Conservation (phyloP, 2,888 invertebrate species). For the Troides aeacus region DNA sequence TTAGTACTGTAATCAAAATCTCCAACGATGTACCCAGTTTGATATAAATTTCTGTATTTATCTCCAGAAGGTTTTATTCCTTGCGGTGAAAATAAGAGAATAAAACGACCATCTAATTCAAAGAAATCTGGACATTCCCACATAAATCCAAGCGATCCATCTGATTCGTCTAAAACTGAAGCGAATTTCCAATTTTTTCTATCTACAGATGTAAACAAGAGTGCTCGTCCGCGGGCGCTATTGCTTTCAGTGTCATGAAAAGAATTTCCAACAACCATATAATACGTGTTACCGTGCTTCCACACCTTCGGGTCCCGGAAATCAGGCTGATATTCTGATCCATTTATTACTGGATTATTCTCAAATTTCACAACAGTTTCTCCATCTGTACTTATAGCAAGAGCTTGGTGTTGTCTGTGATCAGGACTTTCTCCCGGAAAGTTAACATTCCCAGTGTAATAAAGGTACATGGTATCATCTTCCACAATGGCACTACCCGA, state of each 20-base stretch:
- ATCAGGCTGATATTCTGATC: constrained; percentile 55
- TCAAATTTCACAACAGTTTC: constrained; percentile 51
- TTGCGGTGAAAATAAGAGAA: constrained; percentile 70
- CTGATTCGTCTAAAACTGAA: constrained; percentile 52
- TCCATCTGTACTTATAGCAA: constrained; percentile 62
- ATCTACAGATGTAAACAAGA: constrained; percentile 61
- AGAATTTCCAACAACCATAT: constrained; percentile 70
- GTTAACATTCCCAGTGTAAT: constrained; percentile 66
- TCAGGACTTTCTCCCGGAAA: constrained; percentile 47
- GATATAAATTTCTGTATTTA: constrained; percentile 58
- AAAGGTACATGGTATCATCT: constrained; percentile 53
- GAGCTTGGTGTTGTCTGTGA: constrained; percentile 54
- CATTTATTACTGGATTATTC: constrained; percentile 58
- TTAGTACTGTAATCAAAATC: constrained; percentile 54
- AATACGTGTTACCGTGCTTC: constrained; percentile 57
- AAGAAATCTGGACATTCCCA: constrained; percentile 79
- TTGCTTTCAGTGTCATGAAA: constrained; percentile 41
- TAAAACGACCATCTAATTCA: constrained; percentile 53
- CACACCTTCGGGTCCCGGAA: constrained; percentile 76
- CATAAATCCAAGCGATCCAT: constrained; percentile 64
- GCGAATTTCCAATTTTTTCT: constrained; percentile 52
- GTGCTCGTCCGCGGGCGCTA: constrained; percentile 49
- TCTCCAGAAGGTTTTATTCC: constrained; percentile 58
- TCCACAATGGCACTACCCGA: constrained; percentile 72
- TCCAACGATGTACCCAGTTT: constrained; percentile 70